Conservation (phyloP, 2,113 vertebrate genomes). For the Corydoras sp. region DNA sequence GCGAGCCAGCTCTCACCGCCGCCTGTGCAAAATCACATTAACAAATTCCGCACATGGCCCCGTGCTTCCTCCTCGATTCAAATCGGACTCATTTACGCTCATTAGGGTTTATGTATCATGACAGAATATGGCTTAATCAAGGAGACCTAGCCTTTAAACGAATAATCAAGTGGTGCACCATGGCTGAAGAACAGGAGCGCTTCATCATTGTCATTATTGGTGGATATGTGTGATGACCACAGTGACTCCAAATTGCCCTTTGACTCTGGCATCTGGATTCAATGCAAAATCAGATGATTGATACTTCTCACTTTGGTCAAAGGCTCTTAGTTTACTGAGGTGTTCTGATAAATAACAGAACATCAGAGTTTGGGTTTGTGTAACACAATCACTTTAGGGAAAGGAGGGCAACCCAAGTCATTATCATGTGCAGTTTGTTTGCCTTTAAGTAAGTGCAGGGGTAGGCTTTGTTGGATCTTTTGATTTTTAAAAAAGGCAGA, state of each 20-base stretch:
- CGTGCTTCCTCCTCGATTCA: constrained; percentile 27
- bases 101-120: constrained; percentile 27
- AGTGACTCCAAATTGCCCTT: background rate
- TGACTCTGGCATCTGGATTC: too few species aligned
- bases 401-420: too few species aligned
- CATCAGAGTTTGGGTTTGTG: too few species aligned
- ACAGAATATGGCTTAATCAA: constrained; percentile 35
- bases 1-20: constrained; percentile 52
- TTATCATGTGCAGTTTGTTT: too few species aligned
- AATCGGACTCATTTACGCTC: constrained; percentile 22
- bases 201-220: constrained; percentile 26
- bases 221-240: background rate
- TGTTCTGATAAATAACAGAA: too few species aligned
- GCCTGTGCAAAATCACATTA: constrained; percentile 64
- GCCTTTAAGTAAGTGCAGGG: too few species aligned
- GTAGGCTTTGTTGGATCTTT: too few species aligned
- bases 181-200: constrained; percentile 9
- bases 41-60: constrained; percentile 60
- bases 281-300: too few species aligned
- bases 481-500: too few species aligned
- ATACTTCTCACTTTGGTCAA: too few species aligned
- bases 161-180: constrained; percentile 26
- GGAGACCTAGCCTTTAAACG: constrained; percentile 32
- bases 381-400: too few species aligned
- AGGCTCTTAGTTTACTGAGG: too few species aligned